These are phyloP conservation scores for Ormyrus pomaceus DNA, from an alignment of 2,888 invertebrate species.

Conservation along the genomic window DNA sequence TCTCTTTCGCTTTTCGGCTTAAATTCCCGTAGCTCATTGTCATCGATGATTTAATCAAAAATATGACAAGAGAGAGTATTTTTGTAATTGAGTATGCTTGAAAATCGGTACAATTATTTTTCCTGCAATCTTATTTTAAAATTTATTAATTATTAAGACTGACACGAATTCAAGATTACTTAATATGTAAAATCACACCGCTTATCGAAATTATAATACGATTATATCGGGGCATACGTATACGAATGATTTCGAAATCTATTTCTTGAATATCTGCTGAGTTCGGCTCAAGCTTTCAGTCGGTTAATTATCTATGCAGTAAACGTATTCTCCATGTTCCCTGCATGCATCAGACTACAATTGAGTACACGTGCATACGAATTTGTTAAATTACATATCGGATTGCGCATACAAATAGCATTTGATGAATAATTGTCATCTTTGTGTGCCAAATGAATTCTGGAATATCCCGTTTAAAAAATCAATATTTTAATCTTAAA, in stretches of 20 bases:
- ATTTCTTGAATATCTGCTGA: constrained; percentile 22
- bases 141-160: neutral
- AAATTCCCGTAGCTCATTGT: too few relatives aligned
- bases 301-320: constrained; percentile 42
- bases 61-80: too few relatives aligned
- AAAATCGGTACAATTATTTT: too few relatives aligned
- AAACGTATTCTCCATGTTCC: constrained; percentile 30
- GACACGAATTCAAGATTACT: constrained; percentile 29
- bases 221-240: constrained; percentile 2
- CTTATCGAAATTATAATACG: constrained; percentile 37
- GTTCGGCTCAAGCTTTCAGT: constrained; percentile 33
- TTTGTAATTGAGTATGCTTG: too few relatives aligned
- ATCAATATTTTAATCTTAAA: too few relatives aligned
- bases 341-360: neutral
- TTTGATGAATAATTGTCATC: constrained; percentile 30
- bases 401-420: constrained; percentile 12
- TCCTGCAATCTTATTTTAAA: constrained; percentile 24
- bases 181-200: constrained; percentile 13
- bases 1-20: too few relatives aligned
- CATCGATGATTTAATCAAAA: too few relatives aligned
- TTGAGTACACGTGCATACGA: constrained; percentile 21
- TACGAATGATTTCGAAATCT: neutral
- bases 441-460: too few relatives aligned
- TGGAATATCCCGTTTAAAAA: too few relatives aligned
- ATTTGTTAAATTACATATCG: constrained; percentile 33